phyloP scores from a whole-genome alignment of 2,797 vertebrate genomes.

The Podargus strigoides region DNA sequence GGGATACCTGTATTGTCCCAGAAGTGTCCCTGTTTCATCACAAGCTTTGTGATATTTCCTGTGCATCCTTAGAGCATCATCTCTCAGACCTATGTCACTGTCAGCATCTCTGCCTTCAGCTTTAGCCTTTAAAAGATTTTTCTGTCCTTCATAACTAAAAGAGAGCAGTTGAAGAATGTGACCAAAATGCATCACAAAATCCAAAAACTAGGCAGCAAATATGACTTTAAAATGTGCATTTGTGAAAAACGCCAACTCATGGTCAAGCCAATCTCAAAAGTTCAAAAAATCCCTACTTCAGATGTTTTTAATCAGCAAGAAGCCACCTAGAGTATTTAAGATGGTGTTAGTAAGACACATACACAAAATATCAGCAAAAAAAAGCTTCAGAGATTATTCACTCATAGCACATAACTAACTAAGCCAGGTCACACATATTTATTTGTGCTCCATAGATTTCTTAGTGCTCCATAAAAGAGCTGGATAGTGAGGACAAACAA shows the following conservation, averaged over 20 bases:
- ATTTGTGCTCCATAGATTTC: neutral
- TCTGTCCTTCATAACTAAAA: neutral
- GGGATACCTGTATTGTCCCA: rapidly evolving
- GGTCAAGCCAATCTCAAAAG: neutral
- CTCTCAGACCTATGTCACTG: neutral
- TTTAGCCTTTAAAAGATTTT: neutral
- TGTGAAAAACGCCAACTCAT: neutral
- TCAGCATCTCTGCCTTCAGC: neutral
- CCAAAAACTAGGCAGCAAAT: neutral
- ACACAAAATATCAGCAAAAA: neutral
- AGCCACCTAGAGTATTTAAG: neutral
- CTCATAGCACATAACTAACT: neutral
- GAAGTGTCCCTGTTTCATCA: neutral
- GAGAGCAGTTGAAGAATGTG: neutral
- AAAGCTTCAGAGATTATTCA: neutral
- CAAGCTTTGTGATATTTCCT: neutral
- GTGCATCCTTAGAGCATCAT: too few species aligned
- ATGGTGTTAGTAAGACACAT: neutral
- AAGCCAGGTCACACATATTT: neutral
- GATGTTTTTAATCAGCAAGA: neutral
- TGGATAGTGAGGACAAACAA: neutral
- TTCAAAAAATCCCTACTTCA: neutral
- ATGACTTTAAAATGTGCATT: neutral
- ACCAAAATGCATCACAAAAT: neutral
- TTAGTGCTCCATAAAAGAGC: neutral